These are phyloP conservation scores for Athripsodes cinereus DNA, from an alignment of 2,888 invertebrate genomes.

Conservation along the genomic window DNA sequence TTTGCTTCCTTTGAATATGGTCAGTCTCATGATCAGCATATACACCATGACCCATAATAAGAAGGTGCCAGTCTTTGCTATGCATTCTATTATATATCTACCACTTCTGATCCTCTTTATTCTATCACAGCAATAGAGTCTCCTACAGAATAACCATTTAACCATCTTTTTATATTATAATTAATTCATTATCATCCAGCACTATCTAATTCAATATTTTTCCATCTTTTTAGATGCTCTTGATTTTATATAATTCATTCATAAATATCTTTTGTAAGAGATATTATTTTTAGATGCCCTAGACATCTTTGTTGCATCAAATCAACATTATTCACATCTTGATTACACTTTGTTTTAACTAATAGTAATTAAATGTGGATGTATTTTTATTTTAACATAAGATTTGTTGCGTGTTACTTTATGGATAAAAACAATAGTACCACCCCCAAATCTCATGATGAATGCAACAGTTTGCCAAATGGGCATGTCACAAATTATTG, in stretches of 20 bases:
- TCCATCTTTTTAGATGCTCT: too few relatives aligned
- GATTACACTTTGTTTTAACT: not conserved
- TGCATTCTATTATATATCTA: conserved; percentile 40
- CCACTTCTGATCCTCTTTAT: conserved; percentile 17
- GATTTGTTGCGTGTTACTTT: too few relatives aligned
- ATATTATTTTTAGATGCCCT: not conserved
- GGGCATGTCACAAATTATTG: conserved; percentile 49
- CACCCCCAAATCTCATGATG: conserved; percentile 8
- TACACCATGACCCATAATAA: conserved; percentile 46
- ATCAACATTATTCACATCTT: too few relatives aligned
- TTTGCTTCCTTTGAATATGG: conserved; percentile 43
- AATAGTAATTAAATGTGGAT: not conserved
- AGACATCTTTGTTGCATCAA: too few relatives aligned
- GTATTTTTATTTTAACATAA: not conserved
- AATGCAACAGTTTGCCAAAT: conserved; percentile 29
- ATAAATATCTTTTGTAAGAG: too few relatives aligned
- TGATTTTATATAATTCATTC: too few relatives aligned
- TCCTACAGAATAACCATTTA: conserved; percentile 2
- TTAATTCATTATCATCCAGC: too few relatives aligned
- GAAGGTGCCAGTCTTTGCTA: conserved; percentile 45
- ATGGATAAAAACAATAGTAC: not conserved
- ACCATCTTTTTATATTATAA: too few relatives aligned
- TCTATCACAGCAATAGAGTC: conserved; percentile 21
- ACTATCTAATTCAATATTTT: too few relatives aligned
- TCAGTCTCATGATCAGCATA: conserved; percentile 46